Evolutionary conservation across 2,888 invertebrate genomes (phyloP).

Genomic region (Therioaphis trifolii): DNA sequence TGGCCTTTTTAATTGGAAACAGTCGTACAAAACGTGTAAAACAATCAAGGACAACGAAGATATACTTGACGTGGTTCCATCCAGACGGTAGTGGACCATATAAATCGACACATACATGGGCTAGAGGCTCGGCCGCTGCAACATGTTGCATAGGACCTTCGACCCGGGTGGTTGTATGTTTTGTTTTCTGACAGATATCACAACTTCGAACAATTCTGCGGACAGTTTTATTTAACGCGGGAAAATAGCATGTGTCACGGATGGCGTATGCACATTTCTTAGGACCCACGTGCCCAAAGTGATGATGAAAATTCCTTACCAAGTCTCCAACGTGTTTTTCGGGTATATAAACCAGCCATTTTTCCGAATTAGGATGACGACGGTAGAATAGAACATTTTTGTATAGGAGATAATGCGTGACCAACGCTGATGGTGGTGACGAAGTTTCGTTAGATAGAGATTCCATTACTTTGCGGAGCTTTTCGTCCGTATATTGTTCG

Average conservation of each 20-base stretch:
- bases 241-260: not conserved
- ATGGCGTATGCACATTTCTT: not conserved
- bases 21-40: not conserved
- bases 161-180: not conserved
- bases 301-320: not conserved
- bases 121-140: not conserved
- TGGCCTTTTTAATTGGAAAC: not conserved
- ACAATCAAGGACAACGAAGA: too few species aligned
- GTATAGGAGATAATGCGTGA: too few species aligned
- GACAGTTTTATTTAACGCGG: not conserved
- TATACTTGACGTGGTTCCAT: not conserved
- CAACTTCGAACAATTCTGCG: not conserved
- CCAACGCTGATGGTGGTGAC: too few species aligned
- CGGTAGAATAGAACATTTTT: too few species aligned
- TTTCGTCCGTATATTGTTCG: too few species aligned
- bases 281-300: not conserved
- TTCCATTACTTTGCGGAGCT: too few species aligned
- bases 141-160: conserved; percentile 1
- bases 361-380: too few species aligned
- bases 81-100: not conserved
- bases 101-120: not conserved
- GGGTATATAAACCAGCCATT: too few species aligned
- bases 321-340: too few species aligned
- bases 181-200: not conserved
- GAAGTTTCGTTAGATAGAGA: too few species aligned